These are phyloP conservation scores for Liolophura sinensis DNA, from an alignment of 1,140 invertebrate species.

Conservation along the genomic window DNA sequence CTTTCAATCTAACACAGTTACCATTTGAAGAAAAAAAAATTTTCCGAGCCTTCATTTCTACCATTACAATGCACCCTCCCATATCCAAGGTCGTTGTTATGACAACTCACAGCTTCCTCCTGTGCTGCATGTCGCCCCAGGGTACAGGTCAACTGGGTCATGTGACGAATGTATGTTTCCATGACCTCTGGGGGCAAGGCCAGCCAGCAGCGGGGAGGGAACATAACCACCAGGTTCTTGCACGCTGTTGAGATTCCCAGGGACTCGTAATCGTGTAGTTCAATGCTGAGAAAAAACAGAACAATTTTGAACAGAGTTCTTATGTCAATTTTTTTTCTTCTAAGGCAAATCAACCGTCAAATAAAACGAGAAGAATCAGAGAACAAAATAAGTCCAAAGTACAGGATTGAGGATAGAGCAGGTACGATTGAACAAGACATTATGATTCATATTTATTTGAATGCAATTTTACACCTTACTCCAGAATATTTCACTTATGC, in stretches of 20 bases:
- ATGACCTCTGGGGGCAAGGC: slow-evolving; percentile 58
- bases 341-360: too few species aligned
- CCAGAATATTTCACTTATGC: too few species aligned
- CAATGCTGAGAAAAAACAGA: slow-evolving; percentile 40
- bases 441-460: too few species aligned
- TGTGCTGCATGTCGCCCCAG: slow-evolving; percentile 74
- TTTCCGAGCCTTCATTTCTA: too few species aligned
- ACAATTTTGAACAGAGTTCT: background rate
- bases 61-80: too few species aligned
- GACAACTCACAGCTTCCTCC: slow-evolving; percentile 72
- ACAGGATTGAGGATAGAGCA: too few species aligned
- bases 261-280: slow-evolving; percentile 57
- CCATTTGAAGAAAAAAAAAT: too few species aligned
- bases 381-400: too few species aligned
- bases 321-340: background rate
- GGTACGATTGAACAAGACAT: too few species aligned
- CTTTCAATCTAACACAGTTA: too few species aligned
- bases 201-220: slow-evolving; percentile 58
- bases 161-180: slow-evolving; percentile 65
- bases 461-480: too few species aligned
- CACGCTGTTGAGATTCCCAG: slow-evolving; percentile 61
- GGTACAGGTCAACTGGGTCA: slow-evolving; percentile 73
- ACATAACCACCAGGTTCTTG: slow-evolving; percentile 65
- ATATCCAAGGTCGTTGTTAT: background rate
- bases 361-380: too few species aligned